phyloP scores from a whole-genome alignment of 1,140 invertebrate species.

The Drosophila watanabei region DNA sequence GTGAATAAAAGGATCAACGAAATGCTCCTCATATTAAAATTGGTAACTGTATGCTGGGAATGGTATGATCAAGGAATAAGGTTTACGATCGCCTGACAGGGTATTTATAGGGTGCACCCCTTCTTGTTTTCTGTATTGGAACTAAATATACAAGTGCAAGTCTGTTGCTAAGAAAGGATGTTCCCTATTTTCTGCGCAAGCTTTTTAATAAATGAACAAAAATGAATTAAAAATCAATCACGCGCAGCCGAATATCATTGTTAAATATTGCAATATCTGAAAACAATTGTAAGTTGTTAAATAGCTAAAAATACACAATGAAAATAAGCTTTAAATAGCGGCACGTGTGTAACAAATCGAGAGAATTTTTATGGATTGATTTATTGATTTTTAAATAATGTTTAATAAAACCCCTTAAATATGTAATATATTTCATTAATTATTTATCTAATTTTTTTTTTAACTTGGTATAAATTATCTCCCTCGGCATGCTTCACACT shows the following conservation, averaged over 20 bases:
- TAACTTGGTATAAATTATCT: not conserved
- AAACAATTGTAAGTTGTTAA: not conserved
- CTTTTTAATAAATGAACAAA: not conserved
- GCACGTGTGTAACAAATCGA: no score
- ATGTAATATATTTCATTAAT: not conserved
- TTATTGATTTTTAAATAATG: not conserved
- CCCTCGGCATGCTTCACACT: constrained; percentile 12
- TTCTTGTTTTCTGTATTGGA: no score
- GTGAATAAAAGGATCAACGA: not conserved
- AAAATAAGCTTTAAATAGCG: not conserved
- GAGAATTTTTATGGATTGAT: not conserved
- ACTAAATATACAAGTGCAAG: no score
- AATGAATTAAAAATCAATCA: not conserved
- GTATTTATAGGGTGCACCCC: not conserved
- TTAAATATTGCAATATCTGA: not conserved
- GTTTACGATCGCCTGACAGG: not conserved
- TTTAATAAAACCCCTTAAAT: not conserved
- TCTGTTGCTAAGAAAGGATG: not conserved
- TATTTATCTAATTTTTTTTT: not conserved
- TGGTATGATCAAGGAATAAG: not conserved
- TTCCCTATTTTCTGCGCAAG: not conserved
- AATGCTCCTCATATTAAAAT: not conserved
- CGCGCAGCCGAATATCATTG: not conserved
- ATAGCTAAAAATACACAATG: no score
- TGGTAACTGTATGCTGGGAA: not conserved